Evolutionary conservation across 2,888 invertebrate genomes (phyloP).

Genomic region (Thymelicus sylvestris): DNA sequence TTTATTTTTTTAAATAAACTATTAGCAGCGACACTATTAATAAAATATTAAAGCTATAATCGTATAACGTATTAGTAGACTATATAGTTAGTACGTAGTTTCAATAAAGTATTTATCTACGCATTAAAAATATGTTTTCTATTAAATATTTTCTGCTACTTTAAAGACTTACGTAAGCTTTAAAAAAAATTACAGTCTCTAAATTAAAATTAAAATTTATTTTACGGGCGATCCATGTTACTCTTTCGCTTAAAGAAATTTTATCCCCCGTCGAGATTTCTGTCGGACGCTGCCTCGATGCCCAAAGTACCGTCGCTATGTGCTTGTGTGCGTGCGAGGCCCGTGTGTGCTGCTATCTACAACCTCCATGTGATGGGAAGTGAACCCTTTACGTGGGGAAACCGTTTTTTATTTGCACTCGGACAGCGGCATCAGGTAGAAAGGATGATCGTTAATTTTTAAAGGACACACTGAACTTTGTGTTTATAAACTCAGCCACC

Average conservation of each 20-base stretch:
- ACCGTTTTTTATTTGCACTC: conserved; percentile 85
- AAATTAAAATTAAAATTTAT: not conserved
- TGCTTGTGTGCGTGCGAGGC: conserved; percentile 49
- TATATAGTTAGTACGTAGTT: no score
- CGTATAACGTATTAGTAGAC: no score
- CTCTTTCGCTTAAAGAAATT: conserved; percentile 72
- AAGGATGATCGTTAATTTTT: conserved; percentile 84
- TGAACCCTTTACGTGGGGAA: conserved; percentile 84
- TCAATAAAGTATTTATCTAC: no score
- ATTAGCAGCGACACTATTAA: no score
- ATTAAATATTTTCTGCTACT: no score
- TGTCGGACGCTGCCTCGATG: conserved; percentile 72
- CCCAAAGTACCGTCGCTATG: conserved; percentile 56
- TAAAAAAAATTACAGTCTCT: no score
- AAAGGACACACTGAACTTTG: conserved; percentile 77
- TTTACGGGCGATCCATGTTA: conserved; percentile 56
- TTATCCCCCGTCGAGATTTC: conserved; percentile 79
- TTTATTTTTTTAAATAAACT: no score
- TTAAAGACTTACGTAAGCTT: no score
- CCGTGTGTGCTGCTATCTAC: conserved; percentile 60
- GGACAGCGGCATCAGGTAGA: conserved; percentile 85
- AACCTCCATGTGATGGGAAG: conserved; percentile 83
- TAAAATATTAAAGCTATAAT: no score
- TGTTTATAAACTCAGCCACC: conserved; percentile 62
- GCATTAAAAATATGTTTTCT: no score